Percentiles rank a stretch among this genome's conserved stretches.
phyloP scores from a whole-genome alignment of 2,797 vertebrate genomes.

The Pseudochirops corinnae region DNA sequence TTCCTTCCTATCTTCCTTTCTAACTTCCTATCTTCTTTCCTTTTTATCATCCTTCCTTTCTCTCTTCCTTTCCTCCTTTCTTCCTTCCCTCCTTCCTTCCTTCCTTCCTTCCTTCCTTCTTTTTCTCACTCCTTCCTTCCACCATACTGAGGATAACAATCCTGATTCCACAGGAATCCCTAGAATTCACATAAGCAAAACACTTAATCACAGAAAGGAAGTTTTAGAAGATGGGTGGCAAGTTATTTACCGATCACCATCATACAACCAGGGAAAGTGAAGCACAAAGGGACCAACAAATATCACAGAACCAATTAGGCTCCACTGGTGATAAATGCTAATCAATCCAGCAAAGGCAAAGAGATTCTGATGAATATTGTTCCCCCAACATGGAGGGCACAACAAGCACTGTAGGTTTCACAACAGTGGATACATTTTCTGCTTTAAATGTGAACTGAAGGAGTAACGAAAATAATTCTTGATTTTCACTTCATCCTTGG shows the following conservation, averaged over 20 bases:
- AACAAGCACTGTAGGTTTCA: neutral
- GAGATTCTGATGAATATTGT: neutral
- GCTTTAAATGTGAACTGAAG: neutral
- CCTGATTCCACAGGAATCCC: neutral
- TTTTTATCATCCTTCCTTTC: neutral
- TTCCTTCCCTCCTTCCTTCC: neutral
- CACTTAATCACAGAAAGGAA: neutral
- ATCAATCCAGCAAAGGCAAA: neutral
- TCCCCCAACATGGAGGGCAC: neutral
- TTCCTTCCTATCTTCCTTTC: neutral
- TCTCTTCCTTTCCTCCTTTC: neutral
- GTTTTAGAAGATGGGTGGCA: neutral
- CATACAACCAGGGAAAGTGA: constrained; percentile 27
- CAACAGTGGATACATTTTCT: neutral
- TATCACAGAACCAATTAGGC: constrained; percentile 12
- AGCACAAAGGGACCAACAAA: neutral
- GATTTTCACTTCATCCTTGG: constrained; percentile 23
- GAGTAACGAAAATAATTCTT: constrained; percentile 3
- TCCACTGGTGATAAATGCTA: neutral
- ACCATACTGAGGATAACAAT: neutral
- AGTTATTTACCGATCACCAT: neutral
- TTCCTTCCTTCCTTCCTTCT: neutral
- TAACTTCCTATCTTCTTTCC: neutral
- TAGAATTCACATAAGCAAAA: neutral
- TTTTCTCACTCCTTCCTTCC: neutral